Conservation (phyloP, 2,113 vertebrate genomes). For the Callocephalon fimbriatum region DNA sequence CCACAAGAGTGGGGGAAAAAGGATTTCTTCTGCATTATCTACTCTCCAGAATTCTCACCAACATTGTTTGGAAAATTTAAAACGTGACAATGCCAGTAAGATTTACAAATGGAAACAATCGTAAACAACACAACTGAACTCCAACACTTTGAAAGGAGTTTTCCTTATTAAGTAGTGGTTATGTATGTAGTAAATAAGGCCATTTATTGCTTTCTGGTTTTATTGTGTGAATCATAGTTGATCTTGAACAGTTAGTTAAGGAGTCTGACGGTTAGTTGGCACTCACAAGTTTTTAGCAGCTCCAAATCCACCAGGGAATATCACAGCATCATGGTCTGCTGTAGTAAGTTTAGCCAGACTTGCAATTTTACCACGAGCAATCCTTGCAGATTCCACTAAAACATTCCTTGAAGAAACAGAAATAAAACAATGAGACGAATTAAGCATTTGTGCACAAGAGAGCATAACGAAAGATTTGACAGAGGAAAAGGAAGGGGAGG, state of each 20-base stretch:
- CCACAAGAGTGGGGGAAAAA: neutral
- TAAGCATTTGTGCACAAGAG: neutral
- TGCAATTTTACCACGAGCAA: slow-evolving; percentile 89
- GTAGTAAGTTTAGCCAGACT: slow-evolving; percentile 82
- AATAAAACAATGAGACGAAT: neutral
- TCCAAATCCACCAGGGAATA: slow-evolving; percentile 95
- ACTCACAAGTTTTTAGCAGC: slow-evolving; percentile 93
- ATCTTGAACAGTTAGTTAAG: neutral
- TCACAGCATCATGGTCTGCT: slow-evolving; percentile 84
- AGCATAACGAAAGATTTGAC: neutral
- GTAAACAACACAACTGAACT: neutral
- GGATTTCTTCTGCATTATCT: neutral
- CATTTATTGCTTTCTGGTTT: neutral
- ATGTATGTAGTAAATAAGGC: neutral
- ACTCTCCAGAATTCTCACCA: neutral
- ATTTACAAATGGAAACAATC: neutral
- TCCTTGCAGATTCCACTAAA: slow-evolving; percentile 91
- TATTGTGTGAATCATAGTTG: neutral
- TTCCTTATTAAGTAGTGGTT: neutral
- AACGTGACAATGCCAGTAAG: neutral
- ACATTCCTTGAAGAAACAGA: slow-evolving; percentile 81
- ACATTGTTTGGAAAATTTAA: neutral
- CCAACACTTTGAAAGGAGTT: neutral
- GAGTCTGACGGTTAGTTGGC: neutral
- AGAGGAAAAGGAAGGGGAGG: neutral